Base-by-base conservation (phyloP, 2,888 invertebrate genomes). In the Drosophila fungiperda region DNA sequence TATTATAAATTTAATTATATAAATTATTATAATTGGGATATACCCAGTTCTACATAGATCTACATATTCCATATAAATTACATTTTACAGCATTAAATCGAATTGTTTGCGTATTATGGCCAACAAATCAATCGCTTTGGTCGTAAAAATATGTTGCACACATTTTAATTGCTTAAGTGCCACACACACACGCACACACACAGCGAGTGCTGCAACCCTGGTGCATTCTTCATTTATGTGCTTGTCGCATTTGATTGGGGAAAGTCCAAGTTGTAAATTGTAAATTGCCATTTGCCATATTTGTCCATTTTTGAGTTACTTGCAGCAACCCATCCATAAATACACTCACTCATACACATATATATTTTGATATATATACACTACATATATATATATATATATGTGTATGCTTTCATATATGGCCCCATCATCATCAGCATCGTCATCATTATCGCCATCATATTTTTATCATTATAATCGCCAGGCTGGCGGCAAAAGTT, bases 251-350 rank as follows among this genome's bases (percentile, higher is more conserved):
- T 65, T 77, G 76, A 71, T 78, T 79, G 77, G 85, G 70, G 83
- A 83, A 88, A 83, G 83, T 87, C 69, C 70, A 45, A 76, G 78
- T 71, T 63, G 78, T 70, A 78, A 45, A 45, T 23, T 45, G 45
- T 45, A 45, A 45, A 78, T 69, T 82, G 75, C 71, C 68, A 50
- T 71, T 78, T 73, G 65, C 68, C 69, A 63, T 60, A 78, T 80
- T 78, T 80, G 76, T 72, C 76, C 38, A 80, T 76, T 65, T 63
- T 69, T 50, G 45, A 70, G 50, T 35, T 55, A 70, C 59, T 59
- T 35, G 40, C 65, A 42, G 23, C 62, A 61, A 58, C 40, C 40
- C 45, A 62, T 36, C 66, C 77, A 76, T 76, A 76, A 77, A 76
- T 64, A 61, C 42, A 60, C 45, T 49, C 48, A 69, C 53, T 60